Conservation (phyloP, 2,113 vertebrate species). For the Cathartes aura region DNA sequence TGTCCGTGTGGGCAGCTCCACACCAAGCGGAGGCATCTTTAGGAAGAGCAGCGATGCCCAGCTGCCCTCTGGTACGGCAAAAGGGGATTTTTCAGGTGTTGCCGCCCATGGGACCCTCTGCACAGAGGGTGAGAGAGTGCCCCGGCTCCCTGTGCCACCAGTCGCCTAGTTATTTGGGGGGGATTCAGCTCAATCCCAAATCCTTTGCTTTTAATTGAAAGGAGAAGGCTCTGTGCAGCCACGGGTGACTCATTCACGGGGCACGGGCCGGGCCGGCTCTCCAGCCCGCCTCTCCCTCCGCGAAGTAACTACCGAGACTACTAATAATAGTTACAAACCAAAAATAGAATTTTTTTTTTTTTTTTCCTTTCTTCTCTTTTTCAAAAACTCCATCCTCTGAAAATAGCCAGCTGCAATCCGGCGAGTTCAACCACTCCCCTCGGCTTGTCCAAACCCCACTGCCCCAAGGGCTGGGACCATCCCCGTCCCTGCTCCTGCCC, state of each 20-base stretch:
- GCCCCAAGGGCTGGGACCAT: not conserved
- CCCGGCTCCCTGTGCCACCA: not conserved
- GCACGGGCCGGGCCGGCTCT: not conserved
- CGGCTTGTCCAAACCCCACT: not conserved
- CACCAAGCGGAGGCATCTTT: not conserved
- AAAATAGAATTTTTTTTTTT: not conserved
- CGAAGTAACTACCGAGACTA: conserved; percentile 11
- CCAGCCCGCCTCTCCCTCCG: not conserved
- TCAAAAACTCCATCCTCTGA: conserved; percentile 38
- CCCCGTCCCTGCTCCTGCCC: not conserved
- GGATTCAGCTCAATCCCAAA: not conserved
- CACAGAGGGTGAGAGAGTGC: not conserved
- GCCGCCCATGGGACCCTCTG: not conserved
- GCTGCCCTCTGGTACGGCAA: not conserved
- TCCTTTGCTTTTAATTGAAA: not conserved
- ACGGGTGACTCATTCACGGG: not conserved
- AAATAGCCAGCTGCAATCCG: conserved; percentile 40
- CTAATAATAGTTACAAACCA: conserved; percentile 56
- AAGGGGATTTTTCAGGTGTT: not conserved
- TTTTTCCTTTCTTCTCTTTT: not conserved
- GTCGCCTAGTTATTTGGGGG: fast-evolving
- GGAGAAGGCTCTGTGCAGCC: not conserved
- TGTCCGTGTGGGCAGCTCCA: not conserved
- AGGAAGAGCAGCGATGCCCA: not conserved
- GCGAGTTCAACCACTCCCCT: conserved; percentile 26